Base-by-base conservation (phyloP, 2,888 invertebrate species). In the Sabatieria punctata region DNA sequence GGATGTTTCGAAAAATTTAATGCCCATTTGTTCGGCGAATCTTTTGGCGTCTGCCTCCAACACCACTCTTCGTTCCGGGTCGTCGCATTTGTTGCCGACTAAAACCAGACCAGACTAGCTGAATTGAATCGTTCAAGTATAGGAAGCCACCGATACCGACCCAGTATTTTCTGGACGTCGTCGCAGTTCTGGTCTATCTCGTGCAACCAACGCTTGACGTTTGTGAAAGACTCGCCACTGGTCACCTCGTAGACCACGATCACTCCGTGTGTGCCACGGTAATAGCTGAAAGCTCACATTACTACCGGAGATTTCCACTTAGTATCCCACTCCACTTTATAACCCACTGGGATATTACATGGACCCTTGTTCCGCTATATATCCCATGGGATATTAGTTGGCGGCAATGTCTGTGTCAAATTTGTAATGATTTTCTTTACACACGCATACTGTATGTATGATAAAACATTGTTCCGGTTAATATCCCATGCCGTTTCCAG, bases 101-200 rank as follows among this genome's bases (percentile, higher is more conserved):
- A 46, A 41, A 38, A 11, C 18, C 13, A 43, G 19, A 15, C 41
- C 41, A 22, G 11, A 19, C 19, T 11, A 41, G 6, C 30, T 15
- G 15, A 30, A 6, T 11, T 30, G 15, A 15, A 30, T n/a, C n/a
- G n/a, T n/a, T n/a, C n/a, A n/a, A n/a, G n/a, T n/a, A n/a, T n/a
- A n/a, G n/a, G n/a, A n/a, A n/a, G n/a, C n/a, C n/a, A n/a, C n/a
- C n/a, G n/a, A n/a, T n/a, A n/a, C n/a, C n/a, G 19, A 36, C 85
- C 86, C 75, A 95, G 76, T 68, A 95, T 86, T 77, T 85, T 84
- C 74, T 88, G 89, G 57, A 93, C 93, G 62, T 88, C 85, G 75
- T 97, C 95, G 78, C 97, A 97, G 74, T 99, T 95, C 68, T 91
- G 86, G 67, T 95, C 93, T 56, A 97, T 99, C 74, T 97, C 97